Evolutionary conservation across 2,113 vertebrate genomes (phyloP).

Genomic region (Charina bottae): DNA sequence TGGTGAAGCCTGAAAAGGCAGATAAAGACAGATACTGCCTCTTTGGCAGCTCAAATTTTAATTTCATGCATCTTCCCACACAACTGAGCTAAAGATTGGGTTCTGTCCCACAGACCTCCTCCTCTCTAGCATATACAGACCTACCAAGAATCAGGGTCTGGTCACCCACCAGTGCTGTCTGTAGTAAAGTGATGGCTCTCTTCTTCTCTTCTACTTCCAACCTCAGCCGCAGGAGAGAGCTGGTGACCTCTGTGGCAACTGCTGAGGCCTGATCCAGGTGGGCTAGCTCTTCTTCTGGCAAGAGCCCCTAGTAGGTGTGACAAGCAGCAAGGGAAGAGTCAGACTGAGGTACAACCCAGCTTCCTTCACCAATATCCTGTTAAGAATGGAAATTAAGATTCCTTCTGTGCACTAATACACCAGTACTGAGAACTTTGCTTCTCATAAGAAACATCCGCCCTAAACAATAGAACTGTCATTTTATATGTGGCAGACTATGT

Average conservation of each 20-base stretch:
- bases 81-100: background rate
- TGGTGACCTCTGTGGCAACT: constrained; percentile 80
- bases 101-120: background rate
- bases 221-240: constrained; percentile 84
- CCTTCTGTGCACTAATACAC: background rate
- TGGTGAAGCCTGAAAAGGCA: background rate
- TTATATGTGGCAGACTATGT: background rate
- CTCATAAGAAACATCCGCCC: background rate
- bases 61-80: background rate
- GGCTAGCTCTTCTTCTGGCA: constrained; percentile 81
- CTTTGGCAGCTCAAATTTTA: background rate
- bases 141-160: accelerated
- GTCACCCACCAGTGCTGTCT: constrained; percentile 83
- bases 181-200: constrained; percentile 83
- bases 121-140: background rate
- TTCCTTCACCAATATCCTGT: background rate
- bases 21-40: too few species aligned
- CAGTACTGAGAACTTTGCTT: background rate
- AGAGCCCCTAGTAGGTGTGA: constrained; percentile 66
- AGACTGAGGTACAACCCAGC: background rate
- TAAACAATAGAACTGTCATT: background rate
- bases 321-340: accelerated
- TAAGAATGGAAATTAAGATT: background rate
- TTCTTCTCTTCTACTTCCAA: constrained; percentile 93
- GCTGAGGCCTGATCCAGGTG: constrained; percentile 79